Conservation (phyloP, 1,140 invertebrate species). For the Anoplolepis gracilipes region DNA sequence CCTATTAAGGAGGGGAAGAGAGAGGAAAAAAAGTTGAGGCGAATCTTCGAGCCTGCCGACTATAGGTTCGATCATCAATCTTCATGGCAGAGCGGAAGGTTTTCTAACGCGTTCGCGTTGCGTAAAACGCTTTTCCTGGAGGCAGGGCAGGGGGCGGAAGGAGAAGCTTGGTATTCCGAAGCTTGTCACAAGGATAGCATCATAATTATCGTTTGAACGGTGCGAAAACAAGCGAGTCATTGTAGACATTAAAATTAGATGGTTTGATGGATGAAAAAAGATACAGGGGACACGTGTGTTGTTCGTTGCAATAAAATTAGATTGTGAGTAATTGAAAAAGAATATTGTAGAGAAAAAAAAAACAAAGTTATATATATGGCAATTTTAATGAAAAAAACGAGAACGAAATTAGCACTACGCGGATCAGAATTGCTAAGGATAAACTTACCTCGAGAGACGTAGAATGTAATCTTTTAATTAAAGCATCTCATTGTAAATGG, state of each 20-base stretch:
- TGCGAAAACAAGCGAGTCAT: conserved; percentile 1
- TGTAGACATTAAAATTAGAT: conserved; percentile 9
- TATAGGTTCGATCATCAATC: conserved; percentile 60
- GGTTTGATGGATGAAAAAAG: too few species aligned
- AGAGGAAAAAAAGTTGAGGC: conserved; percentile 47
- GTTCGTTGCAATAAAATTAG: background rate
- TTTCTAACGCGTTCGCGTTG: conserved; percentile 35
- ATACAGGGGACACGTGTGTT: background rate
- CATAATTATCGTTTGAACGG: conserved; percentile 52
- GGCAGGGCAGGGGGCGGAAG: background rate
- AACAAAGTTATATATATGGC: background rate
- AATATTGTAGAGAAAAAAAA: background rate
- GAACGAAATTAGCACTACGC: background rate
- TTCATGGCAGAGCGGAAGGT: conserved; percentile 51
- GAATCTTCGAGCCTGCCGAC: conserved; percentile 47
- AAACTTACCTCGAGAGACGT: conserved; percentile 48
- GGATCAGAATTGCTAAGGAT: conserved; percentile 33
- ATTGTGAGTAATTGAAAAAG: background rate
- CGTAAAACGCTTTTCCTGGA: conserved; percentile 41
- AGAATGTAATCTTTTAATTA: conserved; percentile 68
- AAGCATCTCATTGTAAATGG: conserved; percentile 33
- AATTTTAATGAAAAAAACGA: conserved; percentile 44
- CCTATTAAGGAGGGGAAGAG: conserved; percentile 53
- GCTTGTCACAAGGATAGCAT: conserved; percentile 43
- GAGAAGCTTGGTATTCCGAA: background rate